These are phyloP conservation scores for Brienomyrus longianalis DNA, from an alignment of 2,113 vertebrate genomes.

Conservation along the genomic window DNA sequence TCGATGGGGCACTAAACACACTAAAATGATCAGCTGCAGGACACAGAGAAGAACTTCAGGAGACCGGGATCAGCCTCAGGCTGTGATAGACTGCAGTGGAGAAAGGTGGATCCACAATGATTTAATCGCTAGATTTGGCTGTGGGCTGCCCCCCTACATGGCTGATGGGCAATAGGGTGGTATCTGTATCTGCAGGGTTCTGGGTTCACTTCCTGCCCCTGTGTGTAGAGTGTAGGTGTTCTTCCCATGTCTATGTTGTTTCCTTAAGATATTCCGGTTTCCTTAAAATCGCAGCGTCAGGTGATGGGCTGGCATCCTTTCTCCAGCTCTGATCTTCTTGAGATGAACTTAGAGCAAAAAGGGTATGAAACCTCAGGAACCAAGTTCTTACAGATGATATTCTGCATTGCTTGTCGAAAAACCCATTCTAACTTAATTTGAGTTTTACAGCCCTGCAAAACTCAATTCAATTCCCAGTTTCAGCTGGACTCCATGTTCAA, in stretches of 20 bases:
- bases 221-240: neutral
- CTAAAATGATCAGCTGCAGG: neutral
- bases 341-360: neutral
- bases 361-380: neutral
- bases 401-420: conserved; percentile 27
- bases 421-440: conserved; percentile 23
- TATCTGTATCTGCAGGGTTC: neutral
- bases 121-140: neutral
- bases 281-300: neutral
- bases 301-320: neutral
- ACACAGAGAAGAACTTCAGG: neutral
- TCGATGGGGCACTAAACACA: neutral
- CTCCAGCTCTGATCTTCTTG: neutral
- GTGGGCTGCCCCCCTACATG: neutral
- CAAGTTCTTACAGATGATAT: conserved; percentile 11
- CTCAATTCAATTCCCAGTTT: conserved; percentile 24
- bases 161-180: neutral
- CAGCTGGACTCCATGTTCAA: conserved; percentile 22
- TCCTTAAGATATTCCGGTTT: neutral
- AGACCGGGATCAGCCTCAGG: neutral
- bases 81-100: neutral
- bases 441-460: conserved; percentile 23
- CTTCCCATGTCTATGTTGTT: neutral
- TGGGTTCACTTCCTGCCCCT: neutral
- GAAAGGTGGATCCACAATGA: neutral